Percentiles rank a stretch among this genome's conserved stretches.
phyloP scores from a whole-genome alignment of 2,797 vertebrate genomes.

The Onychomys leucogaster region DNA sequence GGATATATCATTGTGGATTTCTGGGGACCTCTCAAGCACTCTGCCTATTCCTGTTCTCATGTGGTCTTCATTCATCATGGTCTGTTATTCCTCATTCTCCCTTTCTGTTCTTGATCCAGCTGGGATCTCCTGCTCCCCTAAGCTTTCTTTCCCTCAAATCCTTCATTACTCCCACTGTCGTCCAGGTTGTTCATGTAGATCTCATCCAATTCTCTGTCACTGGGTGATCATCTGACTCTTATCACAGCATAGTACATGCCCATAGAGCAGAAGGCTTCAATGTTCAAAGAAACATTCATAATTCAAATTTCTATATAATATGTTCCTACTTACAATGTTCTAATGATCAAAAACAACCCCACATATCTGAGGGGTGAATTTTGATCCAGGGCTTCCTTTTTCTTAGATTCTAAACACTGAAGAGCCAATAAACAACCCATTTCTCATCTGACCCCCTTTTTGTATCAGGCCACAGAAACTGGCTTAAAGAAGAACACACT shows the following conservation, averaged over 20 bases:
- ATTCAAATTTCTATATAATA: background rate
- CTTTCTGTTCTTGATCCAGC: no score
- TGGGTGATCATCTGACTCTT: background rate
- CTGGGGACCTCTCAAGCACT: no score
- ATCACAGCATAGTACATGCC: background rate
- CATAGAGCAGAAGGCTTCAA: background rate
- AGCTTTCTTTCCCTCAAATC: no score
- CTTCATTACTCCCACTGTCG: no score
- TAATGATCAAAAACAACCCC: background rate
- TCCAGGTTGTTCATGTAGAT: no score
- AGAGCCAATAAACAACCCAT: background rate
- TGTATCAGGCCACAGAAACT: background rate
- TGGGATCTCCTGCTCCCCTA: no score
- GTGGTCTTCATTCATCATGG: no score
- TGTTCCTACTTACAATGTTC: background rate
- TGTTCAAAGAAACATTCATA: background rate
- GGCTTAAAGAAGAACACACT: background rate
- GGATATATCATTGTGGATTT: no score
- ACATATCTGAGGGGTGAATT: conserved; percentile 10
- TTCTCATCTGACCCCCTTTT: background rate
- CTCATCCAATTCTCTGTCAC: no score
- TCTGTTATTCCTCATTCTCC: no score
- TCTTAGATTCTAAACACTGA: conserved; percentile 5
- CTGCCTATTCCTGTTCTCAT: no score
- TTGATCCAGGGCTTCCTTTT: background rate